phyloP scores from a whole-genome alignment of 2,113 vertebrate genomes.

The Rhinichthys klamathensis region DNA sequence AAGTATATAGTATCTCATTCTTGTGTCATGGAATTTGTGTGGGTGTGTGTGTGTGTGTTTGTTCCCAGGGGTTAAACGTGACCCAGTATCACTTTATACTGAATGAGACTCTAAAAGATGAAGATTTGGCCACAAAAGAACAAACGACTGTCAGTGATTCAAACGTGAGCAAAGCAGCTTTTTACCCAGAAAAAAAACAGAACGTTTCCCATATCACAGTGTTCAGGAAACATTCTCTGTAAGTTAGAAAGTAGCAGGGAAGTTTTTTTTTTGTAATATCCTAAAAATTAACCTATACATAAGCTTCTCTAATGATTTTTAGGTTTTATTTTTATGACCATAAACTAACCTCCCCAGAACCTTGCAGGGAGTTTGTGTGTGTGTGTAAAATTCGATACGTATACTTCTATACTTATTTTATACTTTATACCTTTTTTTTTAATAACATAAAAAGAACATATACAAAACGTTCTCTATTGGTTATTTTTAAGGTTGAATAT shows the following conservation, averaged over 20 bases:
- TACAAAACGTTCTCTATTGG: background rate
- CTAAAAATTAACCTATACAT: no score
- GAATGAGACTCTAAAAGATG: no score
- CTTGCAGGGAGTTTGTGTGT: background rate
- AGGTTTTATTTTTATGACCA: background rate
- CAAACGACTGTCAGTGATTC: slow-evolving; percentile 51
- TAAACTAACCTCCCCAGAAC: background rate
- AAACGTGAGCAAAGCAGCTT: background rate
- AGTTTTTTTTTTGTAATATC: background rate
- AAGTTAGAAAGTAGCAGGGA: background rate
- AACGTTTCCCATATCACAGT: background rate
- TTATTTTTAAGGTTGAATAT: no score
- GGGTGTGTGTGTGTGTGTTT: no score
- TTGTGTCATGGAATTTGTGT: no score
- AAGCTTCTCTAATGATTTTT: background rate
- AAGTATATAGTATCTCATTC: no score
- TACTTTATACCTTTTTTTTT: background rate
- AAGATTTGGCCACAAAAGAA: slow-evolving; percentile 11
- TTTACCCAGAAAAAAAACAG: background rate
- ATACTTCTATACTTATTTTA: background rate
- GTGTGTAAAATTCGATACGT: background rate
- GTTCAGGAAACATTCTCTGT: background rate
- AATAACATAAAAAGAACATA: no score
- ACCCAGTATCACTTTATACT: no score
- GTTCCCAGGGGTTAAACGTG: no score